Evolutionary conservation across 2,797 vertebrate genomes (phyloP).

Genomic region (Picus viridis): DNA sequence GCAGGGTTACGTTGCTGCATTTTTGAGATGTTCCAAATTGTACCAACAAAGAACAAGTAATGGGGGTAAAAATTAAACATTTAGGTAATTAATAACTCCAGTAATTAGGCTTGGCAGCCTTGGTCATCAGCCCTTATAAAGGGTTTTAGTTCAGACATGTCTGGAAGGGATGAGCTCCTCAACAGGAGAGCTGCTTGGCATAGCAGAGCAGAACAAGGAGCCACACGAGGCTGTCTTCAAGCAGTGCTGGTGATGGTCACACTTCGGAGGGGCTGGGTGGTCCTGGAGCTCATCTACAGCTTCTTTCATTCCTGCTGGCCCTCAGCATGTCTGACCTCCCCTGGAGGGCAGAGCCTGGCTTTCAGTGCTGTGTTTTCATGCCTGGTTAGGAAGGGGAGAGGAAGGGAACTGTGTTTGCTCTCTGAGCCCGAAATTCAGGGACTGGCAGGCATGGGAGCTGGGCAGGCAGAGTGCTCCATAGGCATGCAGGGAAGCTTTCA

Average conservation of each 20-base stretch:
- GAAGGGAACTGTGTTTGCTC: background rate
- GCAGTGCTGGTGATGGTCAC: background rate
- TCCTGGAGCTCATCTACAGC: background rate
- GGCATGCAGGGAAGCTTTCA: background rate
- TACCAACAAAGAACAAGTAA: constrained; percentile 3
- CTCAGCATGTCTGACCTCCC: background rate
- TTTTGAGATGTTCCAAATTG: constrained; percentile 14
- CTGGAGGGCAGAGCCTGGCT: background rate
- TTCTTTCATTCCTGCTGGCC: background rate
- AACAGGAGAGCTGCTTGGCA: background rate
- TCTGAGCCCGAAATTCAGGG: background rate
- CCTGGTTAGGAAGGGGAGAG: background rate
- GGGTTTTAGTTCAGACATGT: background rate
- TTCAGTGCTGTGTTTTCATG: background rate
- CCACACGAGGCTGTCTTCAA: background rate
- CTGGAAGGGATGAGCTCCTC: background rate
- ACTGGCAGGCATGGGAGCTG: background rate
- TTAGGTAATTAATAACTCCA: constrained; percentile 57
- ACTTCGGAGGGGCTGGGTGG: background rate
- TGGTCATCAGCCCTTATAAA: background rate
- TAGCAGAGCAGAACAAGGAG: background rate
- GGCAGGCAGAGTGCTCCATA: background rate
- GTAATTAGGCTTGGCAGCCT: constrained; percentile 18
- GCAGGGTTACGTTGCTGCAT: background rate
- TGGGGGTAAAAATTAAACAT: constrained; percentile 44